Evolutionary conservation across 2,113 vertebrate species (phyloP), one percentile per base, ranked within the genome.

Genomic region (Megaptera novaeangliae): DNA sequence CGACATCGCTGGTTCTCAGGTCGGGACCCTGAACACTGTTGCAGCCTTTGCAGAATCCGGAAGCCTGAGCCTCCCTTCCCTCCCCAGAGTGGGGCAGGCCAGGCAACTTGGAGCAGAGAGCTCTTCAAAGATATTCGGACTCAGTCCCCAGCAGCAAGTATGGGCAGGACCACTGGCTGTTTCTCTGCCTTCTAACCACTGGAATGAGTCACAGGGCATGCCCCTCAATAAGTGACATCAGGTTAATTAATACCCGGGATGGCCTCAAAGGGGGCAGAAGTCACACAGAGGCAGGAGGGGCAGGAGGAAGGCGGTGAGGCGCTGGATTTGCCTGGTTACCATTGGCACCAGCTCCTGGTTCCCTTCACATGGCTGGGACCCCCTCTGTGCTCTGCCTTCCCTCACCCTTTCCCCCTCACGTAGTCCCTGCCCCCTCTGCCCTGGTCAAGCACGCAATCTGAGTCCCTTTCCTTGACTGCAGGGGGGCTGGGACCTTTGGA

Each of bases 281-380:
- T 85, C 31, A 91, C 46, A 7, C 25, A 12, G 34, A 29, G 7
- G 59, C 13, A 1, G 21, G 69, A 21, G 44, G 8, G 11, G 12
- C 2, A 2, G 12, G 0, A 6, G 20, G 6, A 5, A 21, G 11
- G 8, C 0, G 0, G 46, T 9, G 39, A 3, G 36, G 4, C 0
- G 8, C 44, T 15, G 15, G n/a, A 8, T 39, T 36, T 52, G 20
- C 9, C 36, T 21, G 63, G 52, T 12, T 25, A 9, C 25, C 4
- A 1, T 4, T 5, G 25, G 8, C 18, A 8, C 18, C 41, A 44
- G 74, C 44, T 36, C 75, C 34, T 8, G 57, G 39, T 12, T 13
- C 39, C 31, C 55, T 17, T 34, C 1, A 1, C 1, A 18, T 2
- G 46, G 49, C 46, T 36, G 0, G 0, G n/a, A 10, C 59, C 13